Evolutionary conservation across 2,113 vertebrate species (phyloP).

Genomic region (Chaetops frenatus): DNA sequence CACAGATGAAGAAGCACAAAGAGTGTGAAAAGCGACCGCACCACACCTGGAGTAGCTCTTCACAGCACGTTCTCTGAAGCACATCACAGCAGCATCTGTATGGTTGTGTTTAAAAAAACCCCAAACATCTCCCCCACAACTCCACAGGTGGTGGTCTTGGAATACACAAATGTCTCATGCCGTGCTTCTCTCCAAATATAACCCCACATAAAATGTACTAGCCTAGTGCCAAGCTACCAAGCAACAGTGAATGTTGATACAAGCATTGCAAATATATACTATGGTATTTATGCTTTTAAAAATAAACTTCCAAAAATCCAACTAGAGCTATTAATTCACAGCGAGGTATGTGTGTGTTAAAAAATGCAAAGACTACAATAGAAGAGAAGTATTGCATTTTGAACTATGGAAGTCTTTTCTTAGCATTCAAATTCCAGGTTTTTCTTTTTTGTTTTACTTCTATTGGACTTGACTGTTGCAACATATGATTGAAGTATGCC

Average conservation of each 20-base stretch:
- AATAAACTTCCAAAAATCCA: background rate
- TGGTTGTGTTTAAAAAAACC: background rate
- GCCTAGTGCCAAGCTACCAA: background rate
- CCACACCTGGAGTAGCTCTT: background rate
- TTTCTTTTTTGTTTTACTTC: background rate
- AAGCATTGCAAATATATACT: background rate
- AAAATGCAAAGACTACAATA: background rate
- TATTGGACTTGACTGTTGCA: background rate
- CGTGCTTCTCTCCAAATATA: background rate
- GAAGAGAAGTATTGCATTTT: background rate
- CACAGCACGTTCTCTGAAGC: background rate
- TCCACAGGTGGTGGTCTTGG: background rate
- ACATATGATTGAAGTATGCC: background rate
- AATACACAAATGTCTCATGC: background rate
- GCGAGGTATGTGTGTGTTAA: background rate
- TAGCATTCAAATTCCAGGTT: background rate
- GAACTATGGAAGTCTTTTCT: background rate
- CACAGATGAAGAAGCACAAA: background rate
- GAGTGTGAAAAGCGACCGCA: background rate
- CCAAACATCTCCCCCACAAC: background rate
- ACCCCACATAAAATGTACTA: background rate
- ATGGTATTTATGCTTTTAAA: background rate
- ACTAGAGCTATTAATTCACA: background rate
- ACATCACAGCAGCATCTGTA: background rate
- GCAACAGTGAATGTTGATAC: background rate